A percentile compares a stretch with the other conserved stretches of the same genome.
Evolutionary conservation across 2,113 vertebrate species (phyloP).

Genomic region (Etia nguti): DNA sequence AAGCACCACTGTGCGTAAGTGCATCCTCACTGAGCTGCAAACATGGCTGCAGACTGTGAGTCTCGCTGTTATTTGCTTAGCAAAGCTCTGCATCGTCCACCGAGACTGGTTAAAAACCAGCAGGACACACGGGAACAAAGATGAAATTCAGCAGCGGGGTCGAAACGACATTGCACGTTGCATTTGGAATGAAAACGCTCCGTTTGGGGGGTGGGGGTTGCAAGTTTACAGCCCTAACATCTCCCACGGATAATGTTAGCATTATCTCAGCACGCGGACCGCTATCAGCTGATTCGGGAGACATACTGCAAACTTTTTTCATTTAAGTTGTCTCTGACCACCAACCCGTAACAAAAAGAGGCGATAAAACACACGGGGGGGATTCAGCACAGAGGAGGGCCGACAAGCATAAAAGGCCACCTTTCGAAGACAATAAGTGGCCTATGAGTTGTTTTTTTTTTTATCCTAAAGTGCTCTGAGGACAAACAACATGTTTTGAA

Average conservation of each 20-base stretch:
- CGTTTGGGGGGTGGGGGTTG: neutral
- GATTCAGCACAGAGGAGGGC: neutral
- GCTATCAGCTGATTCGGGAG: neutral
- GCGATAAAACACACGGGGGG: neutral
- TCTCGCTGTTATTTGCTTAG: neutral
- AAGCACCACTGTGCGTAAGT: neutral
- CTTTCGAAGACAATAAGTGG: conserved; percentile 6
- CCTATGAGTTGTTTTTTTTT: neutral
- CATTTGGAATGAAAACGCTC: neutral
- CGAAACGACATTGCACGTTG: neutral
- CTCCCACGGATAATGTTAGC: neutral
- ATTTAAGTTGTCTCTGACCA: neutral
- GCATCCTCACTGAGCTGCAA: neutral
- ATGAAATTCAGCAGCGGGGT: neutral
- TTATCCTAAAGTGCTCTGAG: neutral
- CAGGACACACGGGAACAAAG: neutral
- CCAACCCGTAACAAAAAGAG: neutral
- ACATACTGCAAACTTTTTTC: neutral
- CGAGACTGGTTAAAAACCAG: neutral
- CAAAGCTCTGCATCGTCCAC: neutral
- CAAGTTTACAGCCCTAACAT: neutral
- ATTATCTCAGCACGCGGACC: neutral
- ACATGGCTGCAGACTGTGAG: neutral
- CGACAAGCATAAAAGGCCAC: neutral
- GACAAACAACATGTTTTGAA: conserved; percentile 31